Percentiles rank a stretch among this genome's conserved stretches.
Evolutionary conservation across 2,797 vertebrate genomes (phyloP).

Genomic region (Falco naumanni): DNA sequence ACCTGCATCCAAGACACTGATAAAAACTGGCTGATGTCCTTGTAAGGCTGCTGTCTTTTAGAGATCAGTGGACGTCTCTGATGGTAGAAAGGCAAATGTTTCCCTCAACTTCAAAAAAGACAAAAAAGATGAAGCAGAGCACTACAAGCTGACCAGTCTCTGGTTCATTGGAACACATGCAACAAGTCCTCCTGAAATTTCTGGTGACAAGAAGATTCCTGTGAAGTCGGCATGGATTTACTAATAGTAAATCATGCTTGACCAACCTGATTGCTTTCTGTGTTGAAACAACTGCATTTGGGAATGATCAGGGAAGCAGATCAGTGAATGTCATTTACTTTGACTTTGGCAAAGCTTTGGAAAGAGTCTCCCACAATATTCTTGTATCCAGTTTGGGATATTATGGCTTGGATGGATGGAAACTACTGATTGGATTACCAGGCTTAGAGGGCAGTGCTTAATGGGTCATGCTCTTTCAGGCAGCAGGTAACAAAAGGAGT

Average conservation of each 20-base stretch:
- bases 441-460: not conserved
- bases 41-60: not conserved
- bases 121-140: not conserved
- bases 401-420: not conserved
- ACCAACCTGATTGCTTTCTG: too few relatives aligned
- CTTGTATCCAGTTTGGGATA: fast-evolving
- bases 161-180: not conserved
- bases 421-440: not conserved
- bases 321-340: too few relatives aligned
- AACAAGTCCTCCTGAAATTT: not conserved
- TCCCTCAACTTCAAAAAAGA: not conserved
- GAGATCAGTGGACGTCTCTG: not conserved
- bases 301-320: too few relatives aligned
- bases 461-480: not conserved
- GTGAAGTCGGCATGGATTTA: not conserved
- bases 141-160: not conserved
- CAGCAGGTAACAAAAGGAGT: not conserved
- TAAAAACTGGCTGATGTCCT: not conserved
- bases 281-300: too few relatives aligned
- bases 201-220: not conserved
- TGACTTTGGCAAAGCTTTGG: too few relatives aligned
- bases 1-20: not conserved
- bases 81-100: not conserved
- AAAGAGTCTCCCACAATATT: too few relatives aligned
- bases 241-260: not conserved